These are phyloP conservation scores for Allacma fusca DNA, from an alignment of 2,888 invertebrate species.

Conservation along the genomic window DNA sequence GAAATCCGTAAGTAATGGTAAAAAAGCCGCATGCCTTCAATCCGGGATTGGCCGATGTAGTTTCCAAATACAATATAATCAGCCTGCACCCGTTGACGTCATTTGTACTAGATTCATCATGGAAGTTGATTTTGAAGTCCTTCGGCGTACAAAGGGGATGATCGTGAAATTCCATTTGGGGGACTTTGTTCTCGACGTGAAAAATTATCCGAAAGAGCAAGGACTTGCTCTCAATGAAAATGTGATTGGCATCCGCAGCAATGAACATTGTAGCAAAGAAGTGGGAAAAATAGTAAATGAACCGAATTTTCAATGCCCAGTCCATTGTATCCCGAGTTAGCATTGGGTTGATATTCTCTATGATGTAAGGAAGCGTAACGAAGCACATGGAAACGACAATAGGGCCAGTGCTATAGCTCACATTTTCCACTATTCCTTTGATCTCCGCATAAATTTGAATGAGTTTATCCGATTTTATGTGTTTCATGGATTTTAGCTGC, in stretches of 20 bases:
- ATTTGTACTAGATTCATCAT: not conserved
- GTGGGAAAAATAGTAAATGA: constrained; percentile 7
- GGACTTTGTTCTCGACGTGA: not conserved
- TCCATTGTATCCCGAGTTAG: not conserved
- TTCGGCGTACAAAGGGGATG: not conserved
- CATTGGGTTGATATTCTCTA: constrained; percentile 26
- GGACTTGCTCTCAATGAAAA: constrained; percentile 14
- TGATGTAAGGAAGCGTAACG: constrained; percentile 23
- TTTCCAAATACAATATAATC: constrained; percentile 30
- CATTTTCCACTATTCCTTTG: constrained; percentile 16
- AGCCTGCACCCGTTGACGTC: constrained; percentile 20
- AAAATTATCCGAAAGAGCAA: constrained; percentile 11
- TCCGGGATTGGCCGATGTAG: not conserved
- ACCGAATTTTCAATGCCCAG: constrained; percentile 32
- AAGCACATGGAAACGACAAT: constrained; percentile 31
- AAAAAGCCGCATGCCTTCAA: constrained; percentile 36
- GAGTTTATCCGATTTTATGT: not conserved
- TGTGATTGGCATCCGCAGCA: constrained; percentile 23
- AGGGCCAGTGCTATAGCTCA: constrained; percentile 19
- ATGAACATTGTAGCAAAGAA: constrained; percentile 30
- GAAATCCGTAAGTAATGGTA: constrained; percentile 26
- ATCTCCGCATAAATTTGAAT: constrained; percentile 14
- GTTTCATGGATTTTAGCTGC: not conserved
- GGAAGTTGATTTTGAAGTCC: not conserved
- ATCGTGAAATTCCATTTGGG: constrained; percentile 1